Conservation (phyloP, 2,113 vertebrate genomes). For the Corythornis vintsioides region DNA sequence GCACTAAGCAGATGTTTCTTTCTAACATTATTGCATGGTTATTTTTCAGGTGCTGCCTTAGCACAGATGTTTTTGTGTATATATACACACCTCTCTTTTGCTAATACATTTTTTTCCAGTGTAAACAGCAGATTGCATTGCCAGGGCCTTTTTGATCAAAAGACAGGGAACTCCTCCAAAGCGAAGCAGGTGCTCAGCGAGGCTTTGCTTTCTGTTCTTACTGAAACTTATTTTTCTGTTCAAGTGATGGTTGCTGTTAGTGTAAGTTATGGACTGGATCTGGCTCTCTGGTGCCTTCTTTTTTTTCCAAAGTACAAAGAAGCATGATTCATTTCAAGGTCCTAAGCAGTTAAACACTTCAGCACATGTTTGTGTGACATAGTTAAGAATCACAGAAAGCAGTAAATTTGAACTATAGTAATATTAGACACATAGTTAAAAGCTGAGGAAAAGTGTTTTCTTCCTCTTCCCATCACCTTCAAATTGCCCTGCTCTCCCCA, state of each 20-base stretch:
- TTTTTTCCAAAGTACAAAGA: not conserved
- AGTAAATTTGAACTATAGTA: not conserved
- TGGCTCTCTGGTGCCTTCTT: not conserved
- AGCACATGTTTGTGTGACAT: not conserved
- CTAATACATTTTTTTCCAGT: not conserved
- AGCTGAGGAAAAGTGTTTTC: not conserved
- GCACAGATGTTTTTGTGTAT: not conserved
- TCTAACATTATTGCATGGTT: not conserved
- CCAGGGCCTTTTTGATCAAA: not conserved
- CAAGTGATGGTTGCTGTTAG: not conserved
- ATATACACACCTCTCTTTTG: not conserved
- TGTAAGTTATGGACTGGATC: not conserved
- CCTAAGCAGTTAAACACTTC: not conserved
- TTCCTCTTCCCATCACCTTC: not conserved
- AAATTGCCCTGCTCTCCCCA: not conserved
- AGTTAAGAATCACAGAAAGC: not conserved
- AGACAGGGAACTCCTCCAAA: not conserved
- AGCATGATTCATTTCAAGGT: not conserved
- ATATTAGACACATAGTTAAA: not conserved
- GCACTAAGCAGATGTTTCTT: not conserved
- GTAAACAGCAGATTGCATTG: not conserved
- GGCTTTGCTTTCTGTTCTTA: not conserved
- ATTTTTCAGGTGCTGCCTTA: not conserved
- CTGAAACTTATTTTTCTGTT: not conserved
- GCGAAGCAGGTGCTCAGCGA: not conserved